A percentile compares a stretch with the other conserved stretches of the same genome.
Conservation (phyloP, 2,797 vertebrate species). For the Spizella passerina region DNA sequence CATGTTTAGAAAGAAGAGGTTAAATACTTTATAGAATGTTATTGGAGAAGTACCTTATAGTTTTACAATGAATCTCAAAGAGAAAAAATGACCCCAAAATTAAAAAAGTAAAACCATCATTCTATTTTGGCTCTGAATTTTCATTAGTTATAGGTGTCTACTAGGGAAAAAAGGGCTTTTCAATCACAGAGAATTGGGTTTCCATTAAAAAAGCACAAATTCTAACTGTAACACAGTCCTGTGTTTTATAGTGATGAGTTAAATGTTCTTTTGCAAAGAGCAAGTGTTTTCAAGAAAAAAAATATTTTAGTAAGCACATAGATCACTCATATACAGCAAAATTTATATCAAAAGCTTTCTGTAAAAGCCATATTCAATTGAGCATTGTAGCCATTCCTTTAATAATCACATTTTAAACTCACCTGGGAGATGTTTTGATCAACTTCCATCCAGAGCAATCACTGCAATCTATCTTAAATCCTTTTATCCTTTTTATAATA, state of each 20-base stretch:
- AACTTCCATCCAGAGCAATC: background rate
- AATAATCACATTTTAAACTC: background rate
- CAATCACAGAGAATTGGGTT: background rate
- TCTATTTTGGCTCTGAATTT: background rate
- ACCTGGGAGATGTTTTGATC: background rate
- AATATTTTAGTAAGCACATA: background rate
- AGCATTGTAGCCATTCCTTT: background rate
- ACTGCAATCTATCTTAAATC: background rate
- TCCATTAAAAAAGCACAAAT: background rate
- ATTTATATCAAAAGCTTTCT: background rate
- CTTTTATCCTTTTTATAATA: background rate
- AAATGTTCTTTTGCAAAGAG: background rate
- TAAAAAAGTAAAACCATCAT: background rate
- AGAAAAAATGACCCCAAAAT: background rate
- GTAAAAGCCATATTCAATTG: background rate
- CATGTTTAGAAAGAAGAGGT: background rate
- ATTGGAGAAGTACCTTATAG: background rate
- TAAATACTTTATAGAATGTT: background rate
- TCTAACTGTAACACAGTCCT: background rate
- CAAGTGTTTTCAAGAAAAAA: background rate
- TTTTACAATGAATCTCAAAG: background rate
- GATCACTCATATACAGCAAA: background rate
- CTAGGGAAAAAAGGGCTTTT: background rate
- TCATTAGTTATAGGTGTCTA: background rate
- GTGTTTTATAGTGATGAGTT: background rate